Percentiles rank a stretch among this genome's conserved stretches.
phyloP scores from a whole-genome alignment of 1,140 invertebrate genomes.

The Eubasilissa regina region DNA sequence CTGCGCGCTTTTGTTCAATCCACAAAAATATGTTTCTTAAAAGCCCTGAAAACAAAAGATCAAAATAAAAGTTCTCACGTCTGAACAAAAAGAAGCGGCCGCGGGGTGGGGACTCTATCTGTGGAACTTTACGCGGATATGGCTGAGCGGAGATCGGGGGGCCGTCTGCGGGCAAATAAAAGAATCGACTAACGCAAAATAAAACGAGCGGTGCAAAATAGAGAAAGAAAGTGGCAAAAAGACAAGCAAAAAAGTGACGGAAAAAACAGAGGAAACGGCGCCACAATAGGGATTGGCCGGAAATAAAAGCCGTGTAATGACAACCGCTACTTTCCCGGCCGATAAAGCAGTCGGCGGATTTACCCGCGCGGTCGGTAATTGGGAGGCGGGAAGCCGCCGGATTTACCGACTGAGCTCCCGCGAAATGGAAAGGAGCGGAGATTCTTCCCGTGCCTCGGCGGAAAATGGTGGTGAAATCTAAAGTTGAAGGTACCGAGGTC shows the following conservation, averaged over 20 bases:
- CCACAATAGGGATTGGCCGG: conserved; percentile 60
- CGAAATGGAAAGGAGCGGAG: conserved; percentile 24
- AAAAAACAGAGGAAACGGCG: conserved; percentile 36
- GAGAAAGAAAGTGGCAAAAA: conserved; percentile 41
- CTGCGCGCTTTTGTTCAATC: conserved; percentile 42
- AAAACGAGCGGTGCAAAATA: conserved; percentile 51
- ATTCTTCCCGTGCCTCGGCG: conserved; percentile 8
- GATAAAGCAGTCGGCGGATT: conserved; percentile 47
- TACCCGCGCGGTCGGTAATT: conserved; percentile 42
- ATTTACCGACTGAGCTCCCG: conserved; percentile 40
- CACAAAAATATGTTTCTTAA: conserved; percentile 46
- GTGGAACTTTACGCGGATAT: conserved; percentile 50
- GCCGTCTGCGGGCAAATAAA: conserved; percentile 54
- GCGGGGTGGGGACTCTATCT: conserved; percentile 55
- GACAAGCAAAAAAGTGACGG: conserved; percentile 47
- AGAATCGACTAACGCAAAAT: conserved; percentile 60
- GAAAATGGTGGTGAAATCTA: conserved; percentile 35
- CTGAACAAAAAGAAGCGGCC: conserved; percentile 52
- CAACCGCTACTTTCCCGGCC: conserved; percentile 55
- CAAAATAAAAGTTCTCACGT: conserved; percentile 60
- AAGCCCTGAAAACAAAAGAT: conserved; percentile 60
- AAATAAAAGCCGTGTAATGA: conserved; percentile 61
- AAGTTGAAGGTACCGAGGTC: conserved; percentile 33
- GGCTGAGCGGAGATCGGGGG: conserved; percentile 49
- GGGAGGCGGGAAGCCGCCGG: conserved; percentile 27